Base-by-base conservation (phyloP, 2,888 invertebrate genomes). In the Cheilosia urbana region DNA sequence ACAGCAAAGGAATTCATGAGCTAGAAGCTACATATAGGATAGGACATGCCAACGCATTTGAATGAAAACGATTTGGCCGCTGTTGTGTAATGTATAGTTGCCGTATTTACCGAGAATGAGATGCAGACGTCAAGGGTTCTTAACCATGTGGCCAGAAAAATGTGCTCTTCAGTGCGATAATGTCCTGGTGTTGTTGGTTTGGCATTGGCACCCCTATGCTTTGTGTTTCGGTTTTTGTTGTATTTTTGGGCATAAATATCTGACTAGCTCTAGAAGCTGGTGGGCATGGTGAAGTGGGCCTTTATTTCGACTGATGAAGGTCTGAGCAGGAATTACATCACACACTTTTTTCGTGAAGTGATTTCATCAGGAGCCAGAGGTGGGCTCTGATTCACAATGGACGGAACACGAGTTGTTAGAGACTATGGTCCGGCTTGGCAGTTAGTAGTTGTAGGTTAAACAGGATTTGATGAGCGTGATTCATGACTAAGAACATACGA, bases 61-160 rank as follows among this genome's bases (percentile, higher is more conserved):
- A 57, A 81, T 68, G 30, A 24, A 19, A 30, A 19, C 15, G 51
- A 49, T 47, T 65, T 6, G n/a, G 17, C 17, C 51, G 58, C 55
- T 62, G 49, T 60, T 37, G 15, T 37, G 13, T 58, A 19, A 11
- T 40, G 21, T 49, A 49, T 37, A 30, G 30, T 57, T 53, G 34
- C 21, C 40, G 17, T 49, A 19, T 37, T 9, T 0, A 9, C 9
- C 19, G 57, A 69, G 57, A 81, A 75, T 73, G 40, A 47, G 49
- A 73, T 60, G 60, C 60, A 65, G 65, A 77, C 63, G 34, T 77
- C 19, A 47, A 82, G 82, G 71, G 82, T 66, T 60, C 82, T 82
- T 49, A 71, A 60, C 82, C 82, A 82, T 82, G 82, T 82, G 82
- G 77, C 82, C 71, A 82, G 58, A 82, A 82, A 77, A 82, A 53